Percentiles rank a stretch among this genome's conserved stretches.
Evolutionary conservation across 2,888 invertebrate species (phyloP).

Genomic region (Brenthis hecate): DNA sequence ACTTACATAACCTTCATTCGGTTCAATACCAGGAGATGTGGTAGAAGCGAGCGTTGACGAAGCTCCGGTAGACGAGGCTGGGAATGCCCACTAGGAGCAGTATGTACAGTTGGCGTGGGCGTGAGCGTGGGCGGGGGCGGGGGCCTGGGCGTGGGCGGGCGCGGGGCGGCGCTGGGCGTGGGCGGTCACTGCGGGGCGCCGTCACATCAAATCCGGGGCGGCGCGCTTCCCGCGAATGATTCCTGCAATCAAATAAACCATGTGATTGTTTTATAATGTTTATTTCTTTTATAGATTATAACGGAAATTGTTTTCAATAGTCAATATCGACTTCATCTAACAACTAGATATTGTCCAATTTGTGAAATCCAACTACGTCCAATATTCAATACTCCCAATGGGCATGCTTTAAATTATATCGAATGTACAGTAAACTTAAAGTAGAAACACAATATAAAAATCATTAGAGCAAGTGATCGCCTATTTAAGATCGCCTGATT

Average conservation of each 20-base stretch:
- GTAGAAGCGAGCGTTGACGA: slow-evolving; percentile 8
- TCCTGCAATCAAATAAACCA: slow-evolving; percentile 52
- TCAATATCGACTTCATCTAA: no score
- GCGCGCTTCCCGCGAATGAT: slow-evolving; percentile 63
- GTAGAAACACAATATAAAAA: no score
- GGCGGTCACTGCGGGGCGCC: slow-evolving; percentile 44
- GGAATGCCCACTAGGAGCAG: neutral
- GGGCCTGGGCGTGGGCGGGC: slow-evolving; percentile 33
- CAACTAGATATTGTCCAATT: no score
- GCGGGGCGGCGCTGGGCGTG: slow-evolving; percentile 30
- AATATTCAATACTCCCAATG: no score
- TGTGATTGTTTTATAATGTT: neutral
- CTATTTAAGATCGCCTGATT: no score
- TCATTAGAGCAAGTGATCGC: no score
- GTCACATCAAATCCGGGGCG: slow-evolving; percentile 75
- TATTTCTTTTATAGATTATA: neutral
- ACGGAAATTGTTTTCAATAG: no score
- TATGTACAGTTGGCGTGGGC: neutral
- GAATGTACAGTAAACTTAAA: no score
- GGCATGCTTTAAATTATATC: no score
- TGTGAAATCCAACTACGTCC: no score
- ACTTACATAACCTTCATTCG: neutral
- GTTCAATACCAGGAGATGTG: neutral
- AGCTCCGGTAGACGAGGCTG: neutral
- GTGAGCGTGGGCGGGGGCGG: slow-evolving; percentile 24